These are phyloP conservation scores for Boleophthalmus pectinirostris DNA, from an alignment of 2,113 vertebrate genomes.

Conservation along the genomic window DNA sequence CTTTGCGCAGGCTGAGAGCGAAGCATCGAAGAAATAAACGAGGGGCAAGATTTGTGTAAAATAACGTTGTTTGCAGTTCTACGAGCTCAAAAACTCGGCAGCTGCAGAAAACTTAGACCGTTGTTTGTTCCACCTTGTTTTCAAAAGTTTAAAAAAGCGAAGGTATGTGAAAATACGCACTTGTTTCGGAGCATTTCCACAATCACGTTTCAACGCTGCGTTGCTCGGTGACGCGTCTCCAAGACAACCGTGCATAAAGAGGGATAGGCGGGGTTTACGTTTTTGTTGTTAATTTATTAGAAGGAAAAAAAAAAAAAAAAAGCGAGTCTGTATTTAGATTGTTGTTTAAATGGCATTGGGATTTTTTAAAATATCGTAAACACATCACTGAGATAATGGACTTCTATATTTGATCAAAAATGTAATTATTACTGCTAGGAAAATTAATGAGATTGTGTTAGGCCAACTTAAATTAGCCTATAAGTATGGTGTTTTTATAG, in stretches of 20 bases:
- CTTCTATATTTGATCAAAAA: too few relatives aligned
- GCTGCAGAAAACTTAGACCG: background rate
- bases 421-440: too few relatives aligned
- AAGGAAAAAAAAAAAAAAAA: background rate
- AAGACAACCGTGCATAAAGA: conserved; percentile 34
- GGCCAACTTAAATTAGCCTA: too few relatives aligned
- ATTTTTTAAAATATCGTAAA: background rate
- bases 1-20: background rate
- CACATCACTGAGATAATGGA: too few relatives aligned
- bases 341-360: background rate
- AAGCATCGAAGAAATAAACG: background rate
- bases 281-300: background rate
- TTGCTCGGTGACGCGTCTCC: conserved; percentile 38
- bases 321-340: background rate
- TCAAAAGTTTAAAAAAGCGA: background rate
- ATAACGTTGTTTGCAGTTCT: background rate
- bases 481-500: too few relatives aligned
- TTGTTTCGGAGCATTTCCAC: conserved; percentile 12
- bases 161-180: background rate
- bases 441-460: too few relatives aligned
- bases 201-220: conserved; percentile 12
- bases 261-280: background rate
- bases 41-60: background rate
- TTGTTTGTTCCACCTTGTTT: background rate
- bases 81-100: background rate